Evolutionary conservation across 2,888 invertebrate genomes (phyloP).

Genomic region (Romanomermis culicivorax): DNA sequence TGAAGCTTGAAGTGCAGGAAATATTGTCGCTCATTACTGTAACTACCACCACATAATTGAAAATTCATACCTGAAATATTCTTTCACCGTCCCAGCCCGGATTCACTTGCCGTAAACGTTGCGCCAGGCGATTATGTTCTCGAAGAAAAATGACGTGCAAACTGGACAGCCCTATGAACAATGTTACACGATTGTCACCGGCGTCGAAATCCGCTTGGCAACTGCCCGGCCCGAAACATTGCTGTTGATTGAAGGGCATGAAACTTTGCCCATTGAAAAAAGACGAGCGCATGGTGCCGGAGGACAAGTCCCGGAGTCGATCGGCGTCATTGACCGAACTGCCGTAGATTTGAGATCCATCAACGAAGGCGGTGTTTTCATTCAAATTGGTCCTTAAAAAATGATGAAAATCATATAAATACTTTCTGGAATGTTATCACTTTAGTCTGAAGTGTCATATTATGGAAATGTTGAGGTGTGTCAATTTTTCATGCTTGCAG

Average conservation of each 20-base stretch:
- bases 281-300: neutral
- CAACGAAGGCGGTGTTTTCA: conserved; percentile 8
- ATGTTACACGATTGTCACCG: conserved; percentile 17
- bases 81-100: conserved; percentile 77
- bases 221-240: neutral
- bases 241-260: neutral
- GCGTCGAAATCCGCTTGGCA: conserved; percentile 18
- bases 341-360: conserved; percentile 8
- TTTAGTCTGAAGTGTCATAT: no score
- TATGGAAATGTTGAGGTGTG: no score
- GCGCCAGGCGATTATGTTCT: conserved; percentile 77
- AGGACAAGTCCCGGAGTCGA: conserved; percentile 1
- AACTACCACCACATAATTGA: no score
- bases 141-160: conserved; percentile 47
- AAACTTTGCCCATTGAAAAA: conserved; percentile 3
- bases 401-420: no score
- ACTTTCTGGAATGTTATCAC: no score
- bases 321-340: conserved; percentile 1
- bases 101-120: conserved; percentile 49
- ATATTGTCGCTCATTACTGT: no score
- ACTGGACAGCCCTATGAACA: conserved; percentile 31
- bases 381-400: conserved; percentile 15
- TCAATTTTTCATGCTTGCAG: no score
- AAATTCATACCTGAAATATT: conserved; percentile 37
- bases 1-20: no score